These are phyloP conservation scores for Pyrochroa serraticornis DNA, from an alignment of 2,888 invertebrate species.

Conservation along the genomic window DNA sequence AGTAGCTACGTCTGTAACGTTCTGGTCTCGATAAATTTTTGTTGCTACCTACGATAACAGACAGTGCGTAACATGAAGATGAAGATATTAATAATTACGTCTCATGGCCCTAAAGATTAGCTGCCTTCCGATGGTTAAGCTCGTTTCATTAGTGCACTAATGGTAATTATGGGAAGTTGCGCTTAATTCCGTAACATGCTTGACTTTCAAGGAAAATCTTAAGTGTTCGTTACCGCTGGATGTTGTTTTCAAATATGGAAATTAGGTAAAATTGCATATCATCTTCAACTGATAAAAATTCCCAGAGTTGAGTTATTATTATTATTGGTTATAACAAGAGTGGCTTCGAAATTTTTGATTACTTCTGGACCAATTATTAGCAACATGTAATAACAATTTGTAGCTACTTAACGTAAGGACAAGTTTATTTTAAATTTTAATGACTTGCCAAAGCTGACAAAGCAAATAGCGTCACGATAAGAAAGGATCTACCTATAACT, in stretches of 20 bases:
- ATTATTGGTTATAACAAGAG: background rate
- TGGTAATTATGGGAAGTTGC: slow-evolving; percentile 20
- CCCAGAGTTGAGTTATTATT: background rate
- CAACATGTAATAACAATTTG: too few relatives aligned
- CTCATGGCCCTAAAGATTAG: slow-evolving; percentile 39
- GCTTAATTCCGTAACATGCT: background rate
- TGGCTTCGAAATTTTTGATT: too few relatives aligned
- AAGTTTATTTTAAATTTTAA: too few relatives aligned
- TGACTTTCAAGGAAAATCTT: slow-evolving; percentile 6
- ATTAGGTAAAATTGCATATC: background rate
- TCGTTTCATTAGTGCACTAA: slow-evolving; percentile 17
- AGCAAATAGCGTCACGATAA: too few relatives aligned
- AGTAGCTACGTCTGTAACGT: slow-evolving; percentile 4
- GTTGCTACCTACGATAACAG: slow-evolving; percentile 6
- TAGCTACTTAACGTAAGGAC: too few relatives aligned
- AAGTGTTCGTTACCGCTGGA: too few relatives aligned
- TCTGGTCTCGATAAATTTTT: background rate
- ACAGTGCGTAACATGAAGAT: slow-evolving; percentile 6
- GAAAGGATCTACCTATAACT: too few relatives aligned
- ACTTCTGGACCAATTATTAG: too few relatives aligned
- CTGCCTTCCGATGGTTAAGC: slow-evolving; percentile 25
- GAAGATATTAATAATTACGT: slow-evolving; percentile 34
- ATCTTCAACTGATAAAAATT: background rate
- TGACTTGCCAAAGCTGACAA: too few relatives aligned
- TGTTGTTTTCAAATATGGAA: background rate